Evolutionary conservation across 2,113 vertebrate species (phyloP).

Genomic region (Synchiropus splendidus): DNA sequence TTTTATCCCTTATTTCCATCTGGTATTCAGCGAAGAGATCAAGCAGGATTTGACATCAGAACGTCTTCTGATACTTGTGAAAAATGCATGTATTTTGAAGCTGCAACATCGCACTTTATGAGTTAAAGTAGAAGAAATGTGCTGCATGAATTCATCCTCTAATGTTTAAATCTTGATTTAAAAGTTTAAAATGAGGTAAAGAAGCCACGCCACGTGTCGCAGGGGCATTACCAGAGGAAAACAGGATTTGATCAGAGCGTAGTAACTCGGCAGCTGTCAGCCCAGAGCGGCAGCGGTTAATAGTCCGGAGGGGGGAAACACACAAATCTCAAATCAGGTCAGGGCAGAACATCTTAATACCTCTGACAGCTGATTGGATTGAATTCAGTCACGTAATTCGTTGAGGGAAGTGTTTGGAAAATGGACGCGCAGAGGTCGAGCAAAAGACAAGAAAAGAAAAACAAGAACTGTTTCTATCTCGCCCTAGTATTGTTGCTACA

Average conservation of each 20-base stretch:
- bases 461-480: no score
- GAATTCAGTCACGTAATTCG: slow-evolving; percentile 13
- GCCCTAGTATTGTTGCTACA: no score
- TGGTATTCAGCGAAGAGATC: no score
- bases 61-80: no score
- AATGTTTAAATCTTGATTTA: no score
- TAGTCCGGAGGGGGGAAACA: slow-evolving; percentile 16
- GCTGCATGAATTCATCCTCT: no score
- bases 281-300: slow-evolving; percentile 11
- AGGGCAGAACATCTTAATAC: slow-evolving; percentile 31
- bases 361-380: slow-evolving; percentile 28
- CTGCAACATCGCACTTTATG: no score
- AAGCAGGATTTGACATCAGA: no score
- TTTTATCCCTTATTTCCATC: no score
- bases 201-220: background rate
- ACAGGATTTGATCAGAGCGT: slow-evolving; percentile 17
- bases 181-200: no score
- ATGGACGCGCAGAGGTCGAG: slow-evolving; percentile 7
- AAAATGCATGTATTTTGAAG: no score
- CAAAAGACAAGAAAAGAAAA: background rate
- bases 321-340: slow-evolving; percentile 42
- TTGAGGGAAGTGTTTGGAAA: slow-evolving; percentile 13
- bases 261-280: slow-evolving; percentile 36
- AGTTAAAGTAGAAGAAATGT: no score
- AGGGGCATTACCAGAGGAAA: slow-evolving; percentile 4